These are phyloP conservation scores for Notiomystis cincta DNA, from an alignment of 2,113 vertebrate species.

Conservation along the genomic window DNA sequence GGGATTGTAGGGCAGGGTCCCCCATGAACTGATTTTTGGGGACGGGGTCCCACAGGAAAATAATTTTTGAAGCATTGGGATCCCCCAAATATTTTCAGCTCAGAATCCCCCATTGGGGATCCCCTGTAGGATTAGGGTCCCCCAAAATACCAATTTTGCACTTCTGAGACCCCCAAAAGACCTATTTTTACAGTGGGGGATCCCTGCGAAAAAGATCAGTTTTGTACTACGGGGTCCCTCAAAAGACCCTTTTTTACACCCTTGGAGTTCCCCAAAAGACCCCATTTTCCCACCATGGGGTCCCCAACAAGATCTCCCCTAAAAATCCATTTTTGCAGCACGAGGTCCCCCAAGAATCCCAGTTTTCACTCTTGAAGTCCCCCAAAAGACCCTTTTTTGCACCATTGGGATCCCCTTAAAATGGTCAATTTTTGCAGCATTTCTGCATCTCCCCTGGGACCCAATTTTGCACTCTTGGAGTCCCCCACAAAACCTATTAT, in stretches of 20 bases:
- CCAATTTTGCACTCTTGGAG: not conserved
- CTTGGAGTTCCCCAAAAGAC: not conserved
- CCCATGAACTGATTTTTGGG: not conserved
- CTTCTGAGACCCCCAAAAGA: not conserved
- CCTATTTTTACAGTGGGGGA: not conserved
- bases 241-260: not conserved
- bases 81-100: not conserved
- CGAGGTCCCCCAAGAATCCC: not conserved
- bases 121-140: too few species aligned
- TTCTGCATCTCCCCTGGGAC: not conserved
- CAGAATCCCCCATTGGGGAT: not conserved
- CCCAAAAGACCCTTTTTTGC: not conserved
- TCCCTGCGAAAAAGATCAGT: accelerated
- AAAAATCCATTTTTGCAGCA: not conserved
- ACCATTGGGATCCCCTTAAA: accelerated
- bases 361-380: not conserved
- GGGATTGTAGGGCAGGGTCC: too few species aligned
- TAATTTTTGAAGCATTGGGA: not conserved
- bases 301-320: not conserved
- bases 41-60: accelerated
- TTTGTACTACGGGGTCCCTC: not conserved
- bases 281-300: accelerated
- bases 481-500: not conserved
- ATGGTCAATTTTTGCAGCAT: not conserved
- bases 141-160: not conserved